Base-by-base conservation (phyloP, 2,888 invertebrate species). In the Labia minor region DNA sequence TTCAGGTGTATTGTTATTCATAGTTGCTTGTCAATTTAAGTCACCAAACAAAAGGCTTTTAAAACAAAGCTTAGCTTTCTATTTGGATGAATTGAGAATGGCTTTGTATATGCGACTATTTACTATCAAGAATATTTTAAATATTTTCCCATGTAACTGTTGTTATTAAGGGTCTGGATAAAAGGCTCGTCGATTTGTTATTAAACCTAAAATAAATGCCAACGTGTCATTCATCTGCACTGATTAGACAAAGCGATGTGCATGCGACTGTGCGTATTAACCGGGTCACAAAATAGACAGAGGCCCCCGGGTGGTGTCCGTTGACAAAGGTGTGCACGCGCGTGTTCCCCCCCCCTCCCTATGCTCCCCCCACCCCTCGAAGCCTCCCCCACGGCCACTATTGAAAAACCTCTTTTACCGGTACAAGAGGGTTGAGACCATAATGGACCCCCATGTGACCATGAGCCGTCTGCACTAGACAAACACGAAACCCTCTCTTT, bases 311-410 rank as follows among this genome's bases (percentile, higher is more conserved):
- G 3, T 49, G 49, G 49, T 49, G 49, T 49, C 49, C 49, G 49
- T 49, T 49, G 49, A 49, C 49, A 49, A 49, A 49, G 49, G 49
- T 49, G 49, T 49, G 49, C 49, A 49, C 49, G 49, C 49, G 49
- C 16, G 49, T 16, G n/a, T 14, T 14, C 49, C 49, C 4, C 49
- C 49, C 3, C 49, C n/a, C n/a, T n/a, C n/a, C n/a, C n/a, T n/a
- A n/a, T n/a, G n/a, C n/a, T n/a, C n/a, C n/a, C n/a, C n/a, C n/a
- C n/a, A n/a, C n/a, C n/a, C n/a, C n/a, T n/a, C n/a, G n/a, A n/a
- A n/a, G n/a, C n/a, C n/a, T n/a, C n/a, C n/a, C n/a, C n/a, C n/a
- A n/a, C n/a, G n/a, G 14, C n/a, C 16, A 11, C 49, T 14, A 49
- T 49, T 49, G 49, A 49, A 49, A 49, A 26, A 49, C 16, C 49